A percentile compares a stretch with the other conserved stretches of the same genome.
Conservation (phyloP, 1,140 invertebrate species). For the Cheumatopsyche charites region DNA sequence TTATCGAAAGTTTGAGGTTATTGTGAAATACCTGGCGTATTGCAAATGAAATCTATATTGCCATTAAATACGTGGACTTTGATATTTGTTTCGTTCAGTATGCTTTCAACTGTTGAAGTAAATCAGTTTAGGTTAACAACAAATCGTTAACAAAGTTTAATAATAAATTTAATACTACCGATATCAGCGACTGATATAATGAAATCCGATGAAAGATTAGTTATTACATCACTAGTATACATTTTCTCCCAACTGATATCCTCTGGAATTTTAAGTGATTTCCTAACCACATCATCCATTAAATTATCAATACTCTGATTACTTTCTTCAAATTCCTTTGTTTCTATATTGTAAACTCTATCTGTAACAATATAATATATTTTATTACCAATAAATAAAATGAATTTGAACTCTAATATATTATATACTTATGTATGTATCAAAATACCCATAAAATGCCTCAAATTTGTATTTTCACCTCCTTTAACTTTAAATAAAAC, state of each 20-base stretch:
- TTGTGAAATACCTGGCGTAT: conserved; percentile 48
- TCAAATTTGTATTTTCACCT: neutral
- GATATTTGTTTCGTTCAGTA: conserved; percentile 51
- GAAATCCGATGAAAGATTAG: conserved; percentile 70
- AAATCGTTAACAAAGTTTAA: neutral
- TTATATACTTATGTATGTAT: too few species aligned
- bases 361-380: conserved; percentile 26
- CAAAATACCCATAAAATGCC: conserved; percentile 14
- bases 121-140: neutral
- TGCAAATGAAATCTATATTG: conserved; percentile 51
- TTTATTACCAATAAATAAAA: too few species aligned
- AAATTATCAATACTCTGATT: conserved; percentile 56
- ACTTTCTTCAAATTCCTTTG: conserved; percentile 48
- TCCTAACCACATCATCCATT: conserved; percentile 75
- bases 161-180: conserved; percentile 55
- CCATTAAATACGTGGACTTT: conserved; percentile 52
- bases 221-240: conserved; percentile 68
- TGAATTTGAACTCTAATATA: too few species aligned
- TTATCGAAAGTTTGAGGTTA: neutral
- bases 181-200: conserved; percentile 82
- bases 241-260: conserved; percentile 69
- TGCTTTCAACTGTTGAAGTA: conserved; percentile 50
- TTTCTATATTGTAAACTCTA: conserved; percentile 34
- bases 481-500: conserved; percentile 65
- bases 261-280: conserved; percentile 67